Evolutionary conservation across 1,140 invertebrate species (phyloP).

Genomic region (Trachelipus rathkii): DNA sequence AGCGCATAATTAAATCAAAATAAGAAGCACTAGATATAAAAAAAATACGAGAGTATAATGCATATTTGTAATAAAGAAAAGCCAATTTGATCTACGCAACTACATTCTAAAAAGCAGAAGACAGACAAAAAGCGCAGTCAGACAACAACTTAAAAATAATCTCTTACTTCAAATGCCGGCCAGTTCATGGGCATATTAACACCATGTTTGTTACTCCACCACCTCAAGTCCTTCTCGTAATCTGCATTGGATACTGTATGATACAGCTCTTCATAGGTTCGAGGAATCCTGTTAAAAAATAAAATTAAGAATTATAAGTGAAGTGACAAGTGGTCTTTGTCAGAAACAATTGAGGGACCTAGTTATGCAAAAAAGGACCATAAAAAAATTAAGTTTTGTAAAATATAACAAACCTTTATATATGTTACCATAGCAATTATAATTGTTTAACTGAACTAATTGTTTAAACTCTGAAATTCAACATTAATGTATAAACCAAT

Average conservation of each 20-base stretch:
- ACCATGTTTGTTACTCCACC: conserved; percentile 98
- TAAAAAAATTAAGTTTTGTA: no score
- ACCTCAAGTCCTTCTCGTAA: conserved; percentile 91
- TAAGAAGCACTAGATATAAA: no score
- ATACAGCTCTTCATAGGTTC: conserved; percentile 94
- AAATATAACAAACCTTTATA: no score
- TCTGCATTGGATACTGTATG: conserved; percentile 93
- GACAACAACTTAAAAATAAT: no score
- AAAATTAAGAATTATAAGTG: conserved; percentile 4
- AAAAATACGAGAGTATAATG: no score
- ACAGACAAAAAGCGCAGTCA: no score
- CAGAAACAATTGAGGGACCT: conserved; percentile 23
- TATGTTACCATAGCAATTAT: no score
- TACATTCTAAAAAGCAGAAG: not conserved
- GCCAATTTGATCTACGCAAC: not conserved
- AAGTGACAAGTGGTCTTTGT: no score
- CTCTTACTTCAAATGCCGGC: conserved; percentile 90
- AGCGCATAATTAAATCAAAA: no score
- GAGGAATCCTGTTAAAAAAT: conserved; percentile 70
- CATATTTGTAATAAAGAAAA: not conserved
- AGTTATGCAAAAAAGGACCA: not conserved
- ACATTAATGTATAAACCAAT: no score
- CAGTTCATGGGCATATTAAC: conserved; percentile 97
- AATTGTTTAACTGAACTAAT: no score
- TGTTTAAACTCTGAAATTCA: no score